These are phyloP conservation scores for Teleiodes luculella DNA, from an alignment of 2,888 invertebrate species.

Conservation along the genomic window DNA sequence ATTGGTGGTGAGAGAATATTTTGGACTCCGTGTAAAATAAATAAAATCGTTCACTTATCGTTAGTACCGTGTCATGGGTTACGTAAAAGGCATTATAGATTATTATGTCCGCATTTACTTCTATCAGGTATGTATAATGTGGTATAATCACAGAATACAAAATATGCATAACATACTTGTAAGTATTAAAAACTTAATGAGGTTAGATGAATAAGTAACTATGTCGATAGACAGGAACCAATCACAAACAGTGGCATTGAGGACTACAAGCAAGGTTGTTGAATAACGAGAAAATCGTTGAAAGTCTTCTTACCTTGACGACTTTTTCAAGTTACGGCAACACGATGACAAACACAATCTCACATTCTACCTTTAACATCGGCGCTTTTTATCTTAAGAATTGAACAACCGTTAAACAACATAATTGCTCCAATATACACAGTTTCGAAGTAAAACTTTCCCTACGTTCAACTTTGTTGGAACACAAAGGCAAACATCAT, in stretches of 20 bases:
- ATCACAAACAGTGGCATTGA: constrained; percentile 11
- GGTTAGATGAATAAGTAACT: background rate
- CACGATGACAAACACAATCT: constrained; percentile 2
- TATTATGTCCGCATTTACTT: too few relatives aligned
- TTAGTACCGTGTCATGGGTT: too few relatives aligned
- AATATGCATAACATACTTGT: too few relatives aligned
- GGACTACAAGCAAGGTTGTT: constrained; percentile 5
- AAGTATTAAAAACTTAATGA: constrained; percentile 7
- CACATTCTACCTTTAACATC: background rate
- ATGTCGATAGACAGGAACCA: constrained; percentile 4
- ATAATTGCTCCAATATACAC: constrained; percentile 8
- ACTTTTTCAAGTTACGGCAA: background rate
- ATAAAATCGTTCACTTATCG: too few relatives aligned
- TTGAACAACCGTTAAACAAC: constrained; percentile 6
- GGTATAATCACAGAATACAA: too few relatives aligned
- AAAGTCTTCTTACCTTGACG: constrained; percentile 21
- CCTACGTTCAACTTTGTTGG: background rate
- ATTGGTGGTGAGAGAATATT: constrained; percentile 46
- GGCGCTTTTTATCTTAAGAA: background rate
- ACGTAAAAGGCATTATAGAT: too few relatives aligned
- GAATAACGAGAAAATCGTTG: constrained; percentile 18
- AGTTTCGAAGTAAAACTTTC: constrained; percentile 5
- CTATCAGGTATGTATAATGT: too few relatives aligned
- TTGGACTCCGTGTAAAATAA: constrained; percentile 44
- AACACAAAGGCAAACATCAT: constrained; percentile 4